A percentile compares a stretch with the other conserved stretches of the same genome.
These are phyloP conservation scores for Gymnosoma rotundatum DNA, from an alignment of 2,888 invertebrate genomes.

Conservation along the genomic window DNA sequence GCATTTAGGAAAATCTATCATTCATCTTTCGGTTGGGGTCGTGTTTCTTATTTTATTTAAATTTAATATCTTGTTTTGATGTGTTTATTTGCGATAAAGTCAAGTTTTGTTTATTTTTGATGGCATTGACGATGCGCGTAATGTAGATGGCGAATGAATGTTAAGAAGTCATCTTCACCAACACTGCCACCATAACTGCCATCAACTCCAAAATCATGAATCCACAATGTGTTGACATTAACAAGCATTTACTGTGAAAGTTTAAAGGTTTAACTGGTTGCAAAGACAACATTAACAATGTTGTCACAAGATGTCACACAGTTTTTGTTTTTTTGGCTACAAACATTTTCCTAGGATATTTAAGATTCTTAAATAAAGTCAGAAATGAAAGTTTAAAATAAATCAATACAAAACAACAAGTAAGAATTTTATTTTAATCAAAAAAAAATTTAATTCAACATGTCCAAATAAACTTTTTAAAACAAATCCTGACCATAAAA, in stretches of 20 bases:
- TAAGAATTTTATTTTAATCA: too few relatives aligned
- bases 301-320: slow-evolving; percentile 58
- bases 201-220: slow-evolving; percentile 48
- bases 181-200: slow-evolving; percentile 4
- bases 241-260: slow-evolving; percentile 61
- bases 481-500: too few relatives aligned
- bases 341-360: background rate
- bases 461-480: too few relatives aligned
- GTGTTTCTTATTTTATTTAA: slow-evolving; percentile 52
- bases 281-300: slow-evolving; percentile 41
- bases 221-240: slow-evolving; percentile 64
- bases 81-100: slow-evolving; percentile 36
- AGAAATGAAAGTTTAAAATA: background rate
- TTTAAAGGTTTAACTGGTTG: slow-evolving; percentile 49
- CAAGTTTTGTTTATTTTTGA: slow-evolving; percentile 54
- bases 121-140: slow-evolving; percentile 61
- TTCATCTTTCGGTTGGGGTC: slow-evolving; percentile 47
- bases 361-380: background rate
- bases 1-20: slow-evolving; percentile 58
- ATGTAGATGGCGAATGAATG: slow-evolving; percentile 34
- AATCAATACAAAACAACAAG: too few relatives aligned
- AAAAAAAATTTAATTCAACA: too few relatives aligned
- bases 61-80: slow-evolving; percentile 54
- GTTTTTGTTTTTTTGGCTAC: background rate
- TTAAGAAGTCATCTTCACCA: slow-evolving; percentile 42